Evolutionary conservation across 2,888 invertebrate genomes (phyloP), one percentile per base, ranked within the genome.

Genomic region (Cheilosia urbana): DNA sequence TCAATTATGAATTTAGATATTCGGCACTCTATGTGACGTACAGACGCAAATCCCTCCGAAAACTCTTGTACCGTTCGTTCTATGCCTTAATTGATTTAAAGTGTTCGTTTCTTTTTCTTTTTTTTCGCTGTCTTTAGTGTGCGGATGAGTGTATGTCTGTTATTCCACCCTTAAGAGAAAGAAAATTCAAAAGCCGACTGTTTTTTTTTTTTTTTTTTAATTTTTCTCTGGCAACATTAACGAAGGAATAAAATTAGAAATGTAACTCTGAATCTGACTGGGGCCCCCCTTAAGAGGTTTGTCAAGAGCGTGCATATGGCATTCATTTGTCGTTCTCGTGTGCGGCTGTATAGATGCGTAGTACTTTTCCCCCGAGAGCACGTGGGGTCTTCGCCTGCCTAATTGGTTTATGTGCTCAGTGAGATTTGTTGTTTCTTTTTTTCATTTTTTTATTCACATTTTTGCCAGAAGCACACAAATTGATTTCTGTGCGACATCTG

Each of bases 1-100:
- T 83, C 78, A 83, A 83, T 83, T 83, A 83, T 78, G 78, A 83
- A 73, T 78, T 68, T 69, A 55, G 57, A 78, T 73, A 73, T 73
- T 73, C 68, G 78, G 68, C 72, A 83, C 60, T 72, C 60, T 66
- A 40, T 37, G 47, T 60, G 30, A 45, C 66, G 47, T 66, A 72
- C 11, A 37, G 34, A 37, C 49, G 62, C 53, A 57, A 72, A 72
- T 78, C 60, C 68, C 49, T 53, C 17, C 71, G 17, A 53, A 66
- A 30, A 49, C 66, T 72, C 77, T 58, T 42, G 57, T 76, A 1
- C 9, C 49, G 58, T 40, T 24, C 15, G 13, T 58, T 34, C 40
- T 15, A 21, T 27, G 68, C 53, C 72, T 69, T 83, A 79, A 83
- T 83, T 83, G 72, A 79, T 79, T 83, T 83, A 37, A 73, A 78